Evolutionary conservation across 2,797 vertebrate genomes (phyloP).

Genomic region (Crenuchus spilurus): DNA sequence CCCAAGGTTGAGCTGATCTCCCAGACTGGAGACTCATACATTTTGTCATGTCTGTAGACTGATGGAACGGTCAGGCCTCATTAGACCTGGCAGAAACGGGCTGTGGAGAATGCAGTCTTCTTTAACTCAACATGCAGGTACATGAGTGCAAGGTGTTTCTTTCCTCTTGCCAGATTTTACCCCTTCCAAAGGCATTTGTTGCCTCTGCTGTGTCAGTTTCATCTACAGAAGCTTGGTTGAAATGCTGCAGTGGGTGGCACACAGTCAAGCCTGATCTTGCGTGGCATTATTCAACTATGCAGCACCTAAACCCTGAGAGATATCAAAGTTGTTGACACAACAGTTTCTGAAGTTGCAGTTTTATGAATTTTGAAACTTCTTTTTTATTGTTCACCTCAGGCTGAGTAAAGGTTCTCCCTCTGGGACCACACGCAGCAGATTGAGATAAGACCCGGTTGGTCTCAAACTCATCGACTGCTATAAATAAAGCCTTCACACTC

Average conservation of each 20-base stretch:
- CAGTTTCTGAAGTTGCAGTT: slow-evolving; percentile 4
- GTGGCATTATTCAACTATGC: background rate
- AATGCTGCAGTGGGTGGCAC: background rate
- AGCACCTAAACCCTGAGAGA: background rate
- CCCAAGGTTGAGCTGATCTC: background rate
- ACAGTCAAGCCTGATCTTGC: slow-evolving; percentile 6
- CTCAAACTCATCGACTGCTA: background rate
- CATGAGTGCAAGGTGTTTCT: slow-evolving; percentile 34
- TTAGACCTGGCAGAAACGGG: slow-evolving; percentile 28
- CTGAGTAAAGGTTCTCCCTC: background rate
- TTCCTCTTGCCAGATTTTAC: background rate
- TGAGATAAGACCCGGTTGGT: background rate
- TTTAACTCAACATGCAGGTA: slow-evolving; percentile 34
- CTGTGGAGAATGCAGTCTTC: slow-evolving; percentile 35
- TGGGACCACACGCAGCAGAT: slow-evolving; percentile 7
- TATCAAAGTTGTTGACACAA: slow-evolving; percentile 2
- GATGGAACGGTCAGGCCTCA: slow-evolving; percentile 29
- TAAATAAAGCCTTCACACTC: slow-evolving; percentile 1
- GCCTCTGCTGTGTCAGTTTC: background rate
- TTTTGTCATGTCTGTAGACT: background rate
- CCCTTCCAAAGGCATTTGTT: slow-evolving; percentile 3
- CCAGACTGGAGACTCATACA: background rate
- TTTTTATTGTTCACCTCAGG: slow-evolving; percentile 3
- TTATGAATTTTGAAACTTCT: background rate
- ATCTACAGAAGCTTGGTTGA: background rate